These are phyloP conservation scores for Cinara cedri DNA, from an alignment of 2,888 invertebrate species.

Conservation along the genomic window DNA sequence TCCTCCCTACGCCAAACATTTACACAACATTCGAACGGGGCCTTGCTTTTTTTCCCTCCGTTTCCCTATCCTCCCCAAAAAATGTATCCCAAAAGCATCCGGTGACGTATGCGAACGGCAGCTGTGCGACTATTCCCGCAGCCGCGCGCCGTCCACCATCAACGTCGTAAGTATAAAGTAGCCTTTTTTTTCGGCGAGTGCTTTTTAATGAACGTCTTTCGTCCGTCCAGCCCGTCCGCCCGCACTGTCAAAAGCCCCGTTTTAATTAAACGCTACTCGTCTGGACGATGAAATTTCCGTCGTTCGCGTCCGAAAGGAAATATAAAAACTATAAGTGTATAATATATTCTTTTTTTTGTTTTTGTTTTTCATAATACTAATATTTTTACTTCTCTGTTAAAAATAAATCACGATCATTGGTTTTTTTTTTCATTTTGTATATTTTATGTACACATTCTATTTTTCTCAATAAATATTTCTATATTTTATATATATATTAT, in stretches of 20 bases:
- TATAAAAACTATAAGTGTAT: too few species aligned
- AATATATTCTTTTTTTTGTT: too few species aligned
- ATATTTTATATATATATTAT: neutral
- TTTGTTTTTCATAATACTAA: too few species aligned
- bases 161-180: neutral
- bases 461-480: neutral
- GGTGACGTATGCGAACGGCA: constrained; percentile 17
- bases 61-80: neutral
- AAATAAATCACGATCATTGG: constrained; percentile 51
- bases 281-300: neutral
- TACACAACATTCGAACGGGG: neutral
- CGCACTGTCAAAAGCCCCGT: constrained; percentile 3
- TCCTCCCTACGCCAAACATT: neutral
- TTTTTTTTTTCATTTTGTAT: too few species aligned
- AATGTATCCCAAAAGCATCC: constrained; percentile 33
- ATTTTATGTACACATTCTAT: neutral
- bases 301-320: too few species aligned
- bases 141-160: too few species aligned
- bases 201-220: constrained; percentile 49
- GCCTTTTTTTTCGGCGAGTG: constrained; percentile 32
- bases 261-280: constrained; percentile 51
- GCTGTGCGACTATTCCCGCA: constrained; percentile 24
- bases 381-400: constrained; percentile 1
- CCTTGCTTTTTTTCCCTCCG: neutral
- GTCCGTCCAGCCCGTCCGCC: too few species aligned